A percentile compares a stretch with the other conserved stretches of the same genome.
Conservation (phyloP, 2,113 vertebrate species). For the Centropristis striata region DNA sequence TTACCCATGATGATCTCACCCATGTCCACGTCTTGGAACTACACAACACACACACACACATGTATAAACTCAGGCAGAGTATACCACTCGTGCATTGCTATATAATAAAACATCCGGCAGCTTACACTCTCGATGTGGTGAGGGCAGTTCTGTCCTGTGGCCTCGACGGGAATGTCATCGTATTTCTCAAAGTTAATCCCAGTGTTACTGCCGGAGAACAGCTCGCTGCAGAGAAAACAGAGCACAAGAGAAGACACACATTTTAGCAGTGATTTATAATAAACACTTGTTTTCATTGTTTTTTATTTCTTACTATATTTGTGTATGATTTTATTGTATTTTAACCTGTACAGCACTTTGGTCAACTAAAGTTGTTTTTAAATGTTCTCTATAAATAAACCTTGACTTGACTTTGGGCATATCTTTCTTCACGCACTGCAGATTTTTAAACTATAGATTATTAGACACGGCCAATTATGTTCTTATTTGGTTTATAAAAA, state of each 20-base stretch:
- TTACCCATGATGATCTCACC: slow-evolving; percentile 99
- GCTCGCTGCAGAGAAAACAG: slow-evolving; percentile 84
- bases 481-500: too few species aligned
- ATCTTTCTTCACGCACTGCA: too few species aligned
- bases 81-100: not conserved
- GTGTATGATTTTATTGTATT: too few species aligned
- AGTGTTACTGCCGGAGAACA: slow-evolving; percentile 96
- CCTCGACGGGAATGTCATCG: slow-evolving; percentile 98
- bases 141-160: slow-evolving; percentile 95
- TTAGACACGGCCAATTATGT: too few species aligned
- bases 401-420: too few species aligned
- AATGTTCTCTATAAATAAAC: too few species aligned
- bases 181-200: slow-evolving; percentile 99
- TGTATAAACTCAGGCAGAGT: not conserved
- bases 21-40: slow-evolving; percentile 98
- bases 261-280: not conserved
- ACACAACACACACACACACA: slow-evolving; percentile 19
- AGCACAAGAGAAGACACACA: not conserved
- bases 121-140: slow-evolving; percentile 97
- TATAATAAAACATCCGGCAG: not conserved
- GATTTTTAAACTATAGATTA: too few species aligned
- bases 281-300: too few species aligned
- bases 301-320: too few species aligned
- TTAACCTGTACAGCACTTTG: too few species aligned
- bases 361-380: too few species aligned